phyloP scores from a whole-genome alignment of 2,888 invertebrate species.

The Matsumyia berberina region DNA sequence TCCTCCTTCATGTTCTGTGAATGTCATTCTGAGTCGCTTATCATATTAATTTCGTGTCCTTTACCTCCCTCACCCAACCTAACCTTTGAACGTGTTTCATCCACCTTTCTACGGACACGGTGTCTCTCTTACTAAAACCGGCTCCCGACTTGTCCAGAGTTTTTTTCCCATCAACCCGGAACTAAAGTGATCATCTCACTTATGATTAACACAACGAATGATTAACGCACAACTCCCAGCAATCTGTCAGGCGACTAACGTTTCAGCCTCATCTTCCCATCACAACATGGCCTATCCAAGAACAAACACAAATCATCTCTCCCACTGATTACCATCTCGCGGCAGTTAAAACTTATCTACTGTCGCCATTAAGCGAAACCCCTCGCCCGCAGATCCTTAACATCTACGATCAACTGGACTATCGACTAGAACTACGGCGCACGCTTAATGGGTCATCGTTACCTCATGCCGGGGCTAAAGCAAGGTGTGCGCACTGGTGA shows the following conservation, averaged over 20 bases:
- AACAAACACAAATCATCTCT: not conserved
- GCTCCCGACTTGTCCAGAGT: no score
- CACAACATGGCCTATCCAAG: not conserved
- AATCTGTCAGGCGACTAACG: not conserved
- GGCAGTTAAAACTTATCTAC: not conserved
- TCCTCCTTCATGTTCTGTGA: no score
- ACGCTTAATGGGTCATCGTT: constrained; percentile 35
- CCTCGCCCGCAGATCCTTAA: constrained; percentile 1
- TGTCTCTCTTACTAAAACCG: no score
- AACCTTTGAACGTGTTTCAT: no score
- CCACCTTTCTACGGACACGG: no score
- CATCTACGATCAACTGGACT: constrained; percentile 27
- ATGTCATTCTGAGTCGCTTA: no score
- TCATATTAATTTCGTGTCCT: no score
- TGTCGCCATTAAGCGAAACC: constrained; percentile 8
- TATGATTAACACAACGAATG: not conserved
- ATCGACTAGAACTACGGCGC: constrained; percentile 3
- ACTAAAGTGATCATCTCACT: not conserved
- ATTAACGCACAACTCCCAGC: not conserved
- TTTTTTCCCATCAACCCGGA: not conserved
- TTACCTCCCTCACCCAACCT: no score
- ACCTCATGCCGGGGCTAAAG: not conserved
- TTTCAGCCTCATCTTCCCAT: not conserved
- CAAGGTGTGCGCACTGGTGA: constrained; percentile 51
- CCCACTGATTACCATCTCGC: not conserved